These are phyloP conservation scores for Peromyscus melanophrys DNA, from an alignment of 2,797 vertebrate genomes.

Conservation along the genomic window DNA sequence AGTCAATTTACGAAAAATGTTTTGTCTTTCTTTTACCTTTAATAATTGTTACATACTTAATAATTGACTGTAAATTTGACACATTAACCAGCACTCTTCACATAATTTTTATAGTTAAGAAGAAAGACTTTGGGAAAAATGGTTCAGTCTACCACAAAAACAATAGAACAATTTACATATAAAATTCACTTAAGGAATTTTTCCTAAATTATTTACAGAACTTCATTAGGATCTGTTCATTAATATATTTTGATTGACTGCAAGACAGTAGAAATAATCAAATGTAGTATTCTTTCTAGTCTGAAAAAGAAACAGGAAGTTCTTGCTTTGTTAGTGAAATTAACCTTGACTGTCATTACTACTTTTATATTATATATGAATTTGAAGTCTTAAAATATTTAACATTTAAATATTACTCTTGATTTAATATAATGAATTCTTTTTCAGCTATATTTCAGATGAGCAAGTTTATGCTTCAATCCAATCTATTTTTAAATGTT, in stretches of 20 bases:
- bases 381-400: constrained; percentile 49
- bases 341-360: constrained; percentile 48
- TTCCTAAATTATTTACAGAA: constrained; percentile 39
- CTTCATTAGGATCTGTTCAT: constrained; percentile 69
- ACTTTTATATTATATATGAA: constrained; percentile 65
- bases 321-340: constrained; percentile 39
- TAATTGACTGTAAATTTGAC: background rate
- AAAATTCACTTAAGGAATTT: background rate
- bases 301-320: constrained; percentile 53
- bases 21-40: background rate
- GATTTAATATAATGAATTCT: constrained; percentile 51
- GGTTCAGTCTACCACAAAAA: too few relatives aligned
- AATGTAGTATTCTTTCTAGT: background rate
- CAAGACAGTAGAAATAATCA: background rate
- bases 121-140: constrained; percentile 21
- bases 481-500: background rate
- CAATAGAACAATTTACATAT: background rate
- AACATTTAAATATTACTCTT: constrained; percentile 66
- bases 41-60: background rate
- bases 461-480: background rate
- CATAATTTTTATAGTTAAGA: constrained; percentile 1
- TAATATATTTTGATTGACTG: constrained; percentile 67
- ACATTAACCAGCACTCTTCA: background rate
- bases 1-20: background rate
- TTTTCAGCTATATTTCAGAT: constrained; percentile 63